phyloP scores from a whole-genome alignment of 2,797 vertebrate genomes.

The Lepus oiostolus region DNA sequence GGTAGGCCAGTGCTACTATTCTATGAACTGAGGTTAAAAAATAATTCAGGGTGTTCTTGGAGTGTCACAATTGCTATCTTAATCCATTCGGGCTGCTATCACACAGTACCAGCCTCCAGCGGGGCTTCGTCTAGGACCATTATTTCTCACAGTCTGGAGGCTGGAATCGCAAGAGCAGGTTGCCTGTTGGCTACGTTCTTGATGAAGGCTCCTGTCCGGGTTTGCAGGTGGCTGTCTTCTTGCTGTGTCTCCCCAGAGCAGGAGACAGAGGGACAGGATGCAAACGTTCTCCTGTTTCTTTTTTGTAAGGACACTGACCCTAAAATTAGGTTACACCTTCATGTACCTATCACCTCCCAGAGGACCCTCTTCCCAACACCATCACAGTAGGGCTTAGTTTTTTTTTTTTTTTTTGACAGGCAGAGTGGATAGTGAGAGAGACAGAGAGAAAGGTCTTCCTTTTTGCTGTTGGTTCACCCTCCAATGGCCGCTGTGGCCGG shows the following conservation, averaged over 20 bases:
- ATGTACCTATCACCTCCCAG: not conserved
- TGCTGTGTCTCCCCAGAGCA: not conserved
- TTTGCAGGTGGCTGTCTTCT: not conserved
- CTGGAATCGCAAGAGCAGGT: not conserved
- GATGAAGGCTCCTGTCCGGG: not conserved
- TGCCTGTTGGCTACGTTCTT: not conserved
- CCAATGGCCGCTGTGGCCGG: too few species aligned
- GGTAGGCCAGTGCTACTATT: too few species aligned
- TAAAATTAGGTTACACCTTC: not conserved
- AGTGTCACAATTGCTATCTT: too few species aligned
- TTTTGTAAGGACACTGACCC: not conserved
- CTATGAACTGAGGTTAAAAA: not conserved
- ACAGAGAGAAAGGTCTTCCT: too few species aligned
- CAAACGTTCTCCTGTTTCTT: not conserved
- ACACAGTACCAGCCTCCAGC: not conserved
- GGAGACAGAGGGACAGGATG: not conserved
- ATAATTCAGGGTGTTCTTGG: too few species aligned
- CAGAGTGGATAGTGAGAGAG: too few species aligned
- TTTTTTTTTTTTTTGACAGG: too few species aligned
- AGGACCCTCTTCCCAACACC: not conserved
- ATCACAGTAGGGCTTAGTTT: not conserved
- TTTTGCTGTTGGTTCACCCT: too few species aligned
- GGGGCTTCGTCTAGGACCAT: too few species aligned
- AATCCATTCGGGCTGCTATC: not conserved
- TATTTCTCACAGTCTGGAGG: not conserved